Evolutionary conservation across 1,140 invertebrate genomes (phyloP).

Genomic region (Meloidogyne exigua): DNA sequence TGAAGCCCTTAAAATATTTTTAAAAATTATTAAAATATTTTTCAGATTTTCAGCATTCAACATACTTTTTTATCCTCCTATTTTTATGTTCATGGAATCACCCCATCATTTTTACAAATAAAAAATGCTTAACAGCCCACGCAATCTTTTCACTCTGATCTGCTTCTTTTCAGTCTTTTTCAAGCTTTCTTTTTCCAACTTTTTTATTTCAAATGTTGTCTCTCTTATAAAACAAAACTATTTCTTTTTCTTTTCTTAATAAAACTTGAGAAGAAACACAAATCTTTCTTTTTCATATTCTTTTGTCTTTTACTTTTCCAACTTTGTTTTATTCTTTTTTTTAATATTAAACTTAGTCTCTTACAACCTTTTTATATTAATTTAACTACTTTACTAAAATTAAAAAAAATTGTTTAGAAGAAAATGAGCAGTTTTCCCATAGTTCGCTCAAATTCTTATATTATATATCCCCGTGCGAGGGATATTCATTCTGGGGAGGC

Average conservation of each 20-base stretch:
- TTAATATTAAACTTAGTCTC: too few relatives aligned
- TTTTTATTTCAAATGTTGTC: neutral
- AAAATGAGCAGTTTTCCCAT: conserved; percentile 48
- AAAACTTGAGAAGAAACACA: neutral
- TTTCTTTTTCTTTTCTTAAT: neutral
- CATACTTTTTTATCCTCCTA: neutral
- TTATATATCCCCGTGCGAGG: conserved; percentile 41
- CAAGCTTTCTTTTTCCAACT: neutral
- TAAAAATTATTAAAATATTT: conserved; percentile 1
- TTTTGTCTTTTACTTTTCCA: neutral
- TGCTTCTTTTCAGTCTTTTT: neutral
- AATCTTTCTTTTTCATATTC: neutral
- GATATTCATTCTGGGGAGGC: conserved; percentile 32
- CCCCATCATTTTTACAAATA: too few relatives aligned
- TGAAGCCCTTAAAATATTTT: neutral
- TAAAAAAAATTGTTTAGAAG: neutral
- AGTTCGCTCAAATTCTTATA: conserved; percentile 39
- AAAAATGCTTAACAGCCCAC: neutral
- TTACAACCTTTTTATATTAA: too few relatives aligned
- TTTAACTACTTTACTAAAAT: too few relatives aligned
- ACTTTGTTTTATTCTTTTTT: neutral
- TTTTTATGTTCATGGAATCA: neutral
- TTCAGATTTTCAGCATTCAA: neutral
- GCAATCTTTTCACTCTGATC: neutral
- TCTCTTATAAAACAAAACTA: neutral